Base-by-base conservation (phyloP, 2,797 vertebrate species). In the Crenuchus spilurus region DNA sequence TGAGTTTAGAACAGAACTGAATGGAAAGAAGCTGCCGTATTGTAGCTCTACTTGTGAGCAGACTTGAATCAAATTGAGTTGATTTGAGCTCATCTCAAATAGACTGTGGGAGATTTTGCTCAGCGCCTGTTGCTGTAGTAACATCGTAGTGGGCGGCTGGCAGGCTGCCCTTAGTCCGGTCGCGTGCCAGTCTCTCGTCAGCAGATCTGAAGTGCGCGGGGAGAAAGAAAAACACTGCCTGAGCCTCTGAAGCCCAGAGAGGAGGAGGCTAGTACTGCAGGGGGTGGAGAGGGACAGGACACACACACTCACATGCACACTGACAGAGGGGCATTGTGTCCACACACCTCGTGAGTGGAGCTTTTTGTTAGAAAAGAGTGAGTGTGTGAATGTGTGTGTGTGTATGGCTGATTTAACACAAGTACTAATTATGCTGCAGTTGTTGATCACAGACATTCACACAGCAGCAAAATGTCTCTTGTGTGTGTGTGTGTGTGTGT, bases 251-350 rank as follows among this genome's bases (percentile, higher is more conserved):
- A 81, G 65, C 78, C 69, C 72, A 37, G 42, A 70, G 64, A 61
- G 68, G 35, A 69, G 57, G 62, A 72, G 31, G 55, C 28, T 3
- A 24, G 49, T 70, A 26, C 37, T 64, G 58, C 33, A 48, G 41
- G 58, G 52, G 58, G 61, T 10, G 33, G 18, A 44, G 28, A 62
- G 31, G 22, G 16, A 46, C 70, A 72, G 35, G 49, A 54, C 51
- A 44, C 26, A 60, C 39, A 75, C 41, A 69, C 79, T 60, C 52
- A 64, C 54, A 30, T 22, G 48, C 30, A 33, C 3, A 16, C 58
- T 79, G 58, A 84, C 75, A 87, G 81, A 82, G 63, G 77, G 20
- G 68, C 80, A 87, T 81, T 87, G 84, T 82, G 67, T 72, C 63
- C 75, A 70, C 63, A 76, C 82, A 84, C 82, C 75, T 84, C 67